Percentiles rank a stretch among this genome's conserved stretches.
Conservation (phyloP, 1,140 invertebrate genomes). For the Bicyclus anynana region DNA sequence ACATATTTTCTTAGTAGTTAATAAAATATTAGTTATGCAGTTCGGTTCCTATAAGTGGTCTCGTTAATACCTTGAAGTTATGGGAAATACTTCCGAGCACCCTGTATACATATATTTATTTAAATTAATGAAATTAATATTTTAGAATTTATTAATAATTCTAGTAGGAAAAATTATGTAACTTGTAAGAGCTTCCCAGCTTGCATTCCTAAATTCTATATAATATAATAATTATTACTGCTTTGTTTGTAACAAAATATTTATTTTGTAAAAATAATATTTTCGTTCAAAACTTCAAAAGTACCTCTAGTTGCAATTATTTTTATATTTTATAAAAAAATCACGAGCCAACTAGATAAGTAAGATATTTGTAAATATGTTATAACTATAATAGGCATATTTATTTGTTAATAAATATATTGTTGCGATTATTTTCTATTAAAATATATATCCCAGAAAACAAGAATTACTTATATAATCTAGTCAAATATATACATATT, state of each 20-base stretch:
- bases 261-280: neutral
- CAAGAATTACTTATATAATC: slow-evolving; percentile 16
- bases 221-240: neutral
- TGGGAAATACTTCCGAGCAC: too few species aligned
- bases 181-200: neutral
- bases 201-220: neutral
- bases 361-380: slow-evolving; percentile 1
- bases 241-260: neutral
- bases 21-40: too few species aligned
- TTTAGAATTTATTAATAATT: too few species aligned
- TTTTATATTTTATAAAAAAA: neutral
- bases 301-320: neutral
- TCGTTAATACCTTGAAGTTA: too few species aligned
- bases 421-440: slow-evolving; percentile 2
- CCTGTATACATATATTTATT: too few species aligned
- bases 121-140: too few species aligned
- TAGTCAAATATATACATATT: slow-evolving; percentile 19
- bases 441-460: neutral
- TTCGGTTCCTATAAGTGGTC: too few species aligned
- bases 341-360: neutral
- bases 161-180: neutral
- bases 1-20: too few species aligned
- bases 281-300: too few species aligned
- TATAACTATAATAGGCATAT: neutral
- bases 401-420: slow-evolving; percentile 6